These are phyloP conservation scores for Callocephalon fimbriatum DNA, from an alignment of 2,113 vertebrate species.

Conservation along the genomic window DNA sequence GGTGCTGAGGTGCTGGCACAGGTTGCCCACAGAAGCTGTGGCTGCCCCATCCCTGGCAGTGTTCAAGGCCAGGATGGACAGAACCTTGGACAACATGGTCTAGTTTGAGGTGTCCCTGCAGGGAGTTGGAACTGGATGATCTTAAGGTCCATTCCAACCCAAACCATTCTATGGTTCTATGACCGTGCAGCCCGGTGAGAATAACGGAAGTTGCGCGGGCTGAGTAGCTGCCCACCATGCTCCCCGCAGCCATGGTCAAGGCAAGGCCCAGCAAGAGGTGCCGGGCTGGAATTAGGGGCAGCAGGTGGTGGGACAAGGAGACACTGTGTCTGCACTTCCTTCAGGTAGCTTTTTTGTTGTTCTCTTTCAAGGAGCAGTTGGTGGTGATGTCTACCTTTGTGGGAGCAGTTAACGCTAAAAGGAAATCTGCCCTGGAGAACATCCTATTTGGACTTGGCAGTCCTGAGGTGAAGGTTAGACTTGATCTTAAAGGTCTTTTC, in stretches of 20 bases:
- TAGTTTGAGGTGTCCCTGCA: background rate
- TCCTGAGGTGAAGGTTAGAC: background rate
- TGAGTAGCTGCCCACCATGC: fast-evolving
- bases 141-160: background rate
- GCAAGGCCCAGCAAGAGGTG: fast-evolving
- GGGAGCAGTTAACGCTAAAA: fast-evolving
- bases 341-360: fast-evolving
- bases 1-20: background rate
- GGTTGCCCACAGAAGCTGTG: background rate
- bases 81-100: background rate
- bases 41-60: background rate
- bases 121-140: background rate
- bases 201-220: fast-evolving
- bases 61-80: background rate
- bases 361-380: background rate
- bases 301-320: fast-evolving
- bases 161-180: background rate
- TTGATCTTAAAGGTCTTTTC: background rate
- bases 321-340: fast-evolving
- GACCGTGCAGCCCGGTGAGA: background rate
- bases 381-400: fast-evolving
- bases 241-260: fast-evolving
- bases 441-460: background rate
- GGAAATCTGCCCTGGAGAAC: background rate
- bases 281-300: too few relatives aligned